phyloP scores from a whole-genome alignment of 2,888 invertebrate species.

The Eledona agricola region DNA sequence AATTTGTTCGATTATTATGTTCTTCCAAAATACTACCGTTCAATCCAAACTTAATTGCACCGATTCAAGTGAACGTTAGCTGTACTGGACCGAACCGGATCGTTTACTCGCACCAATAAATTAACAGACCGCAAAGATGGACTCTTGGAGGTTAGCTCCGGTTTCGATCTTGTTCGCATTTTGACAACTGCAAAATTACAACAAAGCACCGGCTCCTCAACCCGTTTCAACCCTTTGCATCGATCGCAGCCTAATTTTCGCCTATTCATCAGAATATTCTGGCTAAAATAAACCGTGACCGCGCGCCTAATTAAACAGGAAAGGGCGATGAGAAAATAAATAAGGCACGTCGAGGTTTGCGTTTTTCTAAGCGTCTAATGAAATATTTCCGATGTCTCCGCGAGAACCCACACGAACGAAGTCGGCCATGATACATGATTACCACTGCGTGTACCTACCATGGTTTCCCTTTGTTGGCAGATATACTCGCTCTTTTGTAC shows the following conservation, averaged over 20 bases:
- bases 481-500: constrained; percentile 42
- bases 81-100: too few species aligned
- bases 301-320: constrained; percentile 11
- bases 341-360: constrained; percentile 2
- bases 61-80: too few species aligned
- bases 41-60: too few species aligned
- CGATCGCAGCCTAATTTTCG: constrained; percentile 1
- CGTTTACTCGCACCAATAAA: too few species aligned
- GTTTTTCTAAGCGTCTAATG: constrained; percentile 14
- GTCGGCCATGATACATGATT: constrained; percentile 40
- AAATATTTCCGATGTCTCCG: constrained; percentile 31
- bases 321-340: constrained; percentile 5
- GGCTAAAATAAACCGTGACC: constrained; percentile 4
- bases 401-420: constrained; percentile 36
- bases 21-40: too few species aligned
- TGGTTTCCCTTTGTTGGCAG: constrained; percentile 44
- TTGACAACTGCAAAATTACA: constrained; percentile 18
- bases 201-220: constrained; percentile 3
- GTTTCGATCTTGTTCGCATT: constrained; percentile 10
- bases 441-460: constrained; percentile 41
- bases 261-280: constrained; percentile 8
- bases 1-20: too few species aligned
- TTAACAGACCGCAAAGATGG: constrained; percentile 8
- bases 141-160: constrained; percentile 2
- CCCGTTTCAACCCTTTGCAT: constrained; percentile 4